Evolutionary conservation across 2,113 vertebrate genomes (phyloP), one percentile per base, ranked within the genome.

Genomic region (zebrafish (Danio rerio)): DNA sequence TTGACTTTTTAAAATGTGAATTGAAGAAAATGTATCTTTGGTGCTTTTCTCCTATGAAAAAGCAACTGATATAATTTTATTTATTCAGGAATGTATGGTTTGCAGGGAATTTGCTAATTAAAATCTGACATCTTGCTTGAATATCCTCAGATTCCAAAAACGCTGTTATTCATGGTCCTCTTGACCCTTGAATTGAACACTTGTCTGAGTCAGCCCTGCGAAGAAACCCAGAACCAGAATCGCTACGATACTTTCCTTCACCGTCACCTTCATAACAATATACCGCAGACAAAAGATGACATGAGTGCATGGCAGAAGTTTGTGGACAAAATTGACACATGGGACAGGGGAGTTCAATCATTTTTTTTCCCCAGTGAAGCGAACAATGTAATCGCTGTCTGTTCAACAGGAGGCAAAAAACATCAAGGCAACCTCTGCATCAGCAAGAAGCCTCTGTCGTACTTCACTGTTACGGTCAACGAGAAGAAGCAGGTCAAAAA

Each of bases 251-350:
- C 3, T 13, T 71, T 71, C 11, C 45, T 50, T 31, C 7, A 5
- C 15, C 42, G 0, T 2, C 7, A 71, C 53, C 16, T 83, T 12
- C 61, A 0, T 15, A n/a, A 8, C 0, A 49, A 53, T 49, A 53
- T 5, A 18, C 70, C 20, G 12, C 8, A 75, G 10, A 43, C 75
- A 56, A 78, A 58, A 9, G n/a, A 47, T 9, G 9, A 50, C 5
- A 5, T 50, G 6, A 6, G 6, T 50, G 49, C 5, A 43, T 81
- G 82, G 81, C 43, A 81, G 61, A 9, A 9, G 12, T 83, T 81
- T n/a, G 81, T 86, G 21, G 15, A 0, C 4, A 6, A 78, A 10
- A 53, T 52, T 2, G 3, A 40, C 0, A 49, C 43, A n/a, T 83
- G 71, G 8, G 0, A 66, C 10, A 68, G 63, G 15, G n/a, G 12